Evolutionary conservation across 2,797 vertebrate species (phyloP), one percentile per base, ranked within the genome.

Genomic region (Tragelaphus oryx): DNA sequence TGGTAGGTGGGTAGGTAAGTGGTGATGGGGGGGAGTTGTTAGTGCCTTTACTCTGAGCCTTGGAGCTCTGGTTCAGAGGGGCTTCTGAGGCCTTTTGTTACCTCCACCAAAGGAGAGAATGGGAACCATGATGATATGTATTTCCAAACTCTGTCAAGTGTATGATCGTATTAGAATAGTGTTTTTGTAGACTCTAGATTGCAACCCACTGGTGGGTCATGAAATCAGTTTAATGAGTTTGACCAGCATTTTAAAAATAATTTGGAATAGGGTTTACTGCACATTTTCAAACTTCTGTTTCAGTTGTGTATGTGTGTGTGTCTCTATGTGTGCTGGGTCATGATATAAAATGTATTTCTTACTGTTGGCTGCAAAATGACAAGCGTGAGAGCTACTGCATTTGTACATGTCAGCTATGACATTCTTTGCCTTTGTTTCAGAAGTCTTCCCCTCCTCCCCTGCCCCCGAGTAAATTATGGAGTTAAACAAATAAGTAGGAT

Each of bases 241-340:
- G 22, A 86, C 6, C 1, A 93, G 3, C 26, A 87, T 75, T 93
- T 87, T 7, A 22, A 37, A 55, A 68, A 57, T 28, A 48, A 6
- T 65, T 60, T 87, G 4, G 11, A 86, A 82, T 74, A 65, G 2
- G 59, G 12, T 76, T 59, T 52, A 57, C 55, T 84, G 14, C 7
- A 90, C 11, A 57, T 13, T 93, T 82, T 52, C 52, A 57, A 95
- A 82, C 46, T 57, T 96, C 33, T 91, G 5, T 93, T 62, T 93
- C 37, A 52, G 10, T n/a, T 85, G 55, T 71, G 24, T 89, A 6
- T 87, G 14, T 89, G 8, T 87, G 14, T 96, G 20, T 75, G 8
- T 79, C 5, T 62, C 20, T 33, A 26, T 16, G 8, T 28, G 10
- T 82, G 24, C 26, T 87, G 14, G 37, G 4, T 88, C n/a, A 90